A percentile compares a stretch with the other conserved stretches of the same genome.
These are phyloP conservation scores for Pristiophorus japonicus DNA, from an alignment of 2,113 vertebrate genomes.

Conservation along the genomic window DNA sequence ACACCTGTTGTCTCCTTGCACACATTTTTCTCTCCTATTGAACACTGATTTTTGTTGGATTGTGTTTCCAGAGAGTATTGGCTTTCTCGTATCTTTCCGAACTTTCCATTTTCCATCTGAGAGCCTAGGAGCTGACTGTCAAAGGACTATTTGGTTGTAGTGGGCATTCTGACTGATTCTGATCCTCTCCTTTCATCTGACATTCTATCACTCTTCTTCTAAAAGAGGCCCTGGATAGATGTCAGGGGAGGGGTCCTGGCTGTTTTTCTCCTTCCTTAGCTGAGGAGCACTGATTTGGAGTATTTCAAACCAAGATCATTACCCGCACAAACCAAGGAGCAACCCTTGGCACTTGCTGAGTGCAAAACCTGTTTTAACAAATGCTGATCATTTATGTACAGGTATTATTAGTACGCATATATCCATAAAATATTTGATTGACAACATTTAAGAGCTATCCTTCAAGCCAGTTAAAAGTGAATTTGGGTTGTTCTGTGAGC, in stretches of 20 bases:
- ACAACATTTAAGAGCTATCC: background rate
- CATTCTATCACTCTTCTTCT: background rate
- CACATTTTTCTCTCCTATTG: background rate
- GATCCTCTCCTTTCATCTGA: background rate
- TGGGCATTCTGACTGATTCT: background rate
- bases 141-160: too few species aligned
- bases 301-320: background rate
- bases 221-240: background rate
- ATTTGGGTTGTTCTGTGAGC: background rate
- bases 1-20: too few species aligned
- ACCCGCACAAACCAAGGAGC: background rate
- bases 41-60: background rate
- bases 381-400: background rate
- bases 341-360: background rate
- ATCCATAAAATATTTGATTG: too few species aligned
- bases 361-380: background rate
- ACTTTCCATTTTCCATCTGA: background rate
- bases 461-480: background rate
- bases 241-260: background rate
- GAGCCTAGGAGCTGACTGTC: background rate
- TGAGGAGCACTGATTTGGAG: background rate
- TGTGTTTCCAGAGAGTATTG: background rate
- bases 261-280: background rate
- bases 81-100: background rate
- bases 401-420: background rate